Evolutionary conservation across 2,113 vertebrate species (phyloP), one percentile per base, ranked within the genome.

Genomic region (Chionomys nivalis): DNA sequence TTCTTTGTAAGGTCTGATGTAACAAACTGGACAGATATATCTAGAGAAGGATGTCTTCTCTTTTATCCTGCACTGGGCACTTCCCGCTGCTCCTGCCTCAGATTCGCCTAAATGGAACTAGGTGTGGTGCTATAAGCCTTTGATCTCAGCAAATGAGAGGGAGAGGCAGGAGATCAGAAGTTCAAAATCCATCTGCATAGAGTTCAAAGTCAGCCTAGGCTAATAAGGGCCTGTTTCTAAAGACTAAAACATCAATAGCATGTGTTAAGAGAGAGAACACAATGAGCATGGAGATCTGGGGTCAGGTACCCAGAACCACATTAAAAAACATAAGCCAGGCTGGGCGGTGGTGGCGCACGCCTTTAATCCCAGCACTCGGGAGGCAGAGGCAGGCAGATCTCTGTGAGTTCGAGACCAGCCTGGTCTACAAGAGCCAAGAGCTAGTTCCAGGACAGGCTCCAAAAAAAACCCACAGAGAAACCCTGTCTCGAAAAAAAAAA

Each of bases 1-100:
- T 93, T 83, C 49, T 75, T 96, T 77, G 42, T 33, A 87, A 93
- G 81, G 87, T 36, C 61, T 77, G 66, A 44, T 55, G 75, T 82
- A 72, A 88, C 82, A 91, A 93, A 28, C 9, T 91, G 61, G 82
- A 63, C 23, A 52, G 65, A 79, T 42, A 55, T 0, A 16, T 77
- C 42, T 58, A 66, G 70, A 85, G 39, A 86, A 87, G 16, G 28
- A 55, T 81, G 76, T 95, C 66, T 73, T 81, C 44, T 89, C 65
- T 23, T 13, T 55, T 39, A 28, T 31, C 3, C 5, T 21, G n/a
- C 14, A 47, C 21, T 66, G 44, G n/a, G 75, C 21, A 75, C n/a
- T 90, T 87, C 44, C 19, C 19, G 36, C 44, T 47, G 61, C 2
- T 63, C 39, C 39, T 68, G 11, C 5, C 65, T 90, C 85, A 89